These are phyloP conservation scores for Telmatochromis brichardi DNA, from an alignment of 2,113 vertebrate species.

Conservation along the genomic window DNA sequence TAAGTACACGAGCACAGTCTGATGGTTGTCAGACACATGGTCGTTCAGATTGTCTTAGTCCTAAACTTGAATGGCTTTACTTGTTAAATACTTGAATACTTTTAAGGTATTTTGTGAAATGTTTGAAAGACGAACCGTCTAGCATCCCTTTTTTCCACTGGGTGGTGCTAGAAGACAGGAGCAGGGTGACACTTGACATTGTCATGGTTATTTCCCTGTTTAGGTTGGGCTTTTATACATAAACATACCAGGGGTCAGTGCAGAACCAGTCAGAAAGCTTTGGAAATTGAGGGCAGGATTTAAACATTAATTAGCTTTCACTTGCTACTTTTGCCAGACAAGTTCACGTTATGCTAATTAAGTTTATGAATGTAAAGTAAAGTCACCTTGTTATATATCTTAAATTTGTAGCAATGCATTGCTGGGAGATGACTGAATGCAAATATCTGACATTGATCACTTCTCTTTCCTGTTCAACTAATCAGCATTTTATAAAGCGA, in stretches of 20 bases:
- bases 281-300: neutral
- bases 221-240: neutral
- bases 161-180: neutral
- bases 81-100: neutral
- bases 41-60: neutral
- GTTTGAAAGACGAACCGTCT: fast-evolving
- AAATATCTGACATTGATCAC: neutral
- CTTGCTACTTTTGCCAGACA: neutral
- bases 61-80: neutral
- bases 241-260: neutral
- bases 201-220: neutral
- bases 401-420: neutral
- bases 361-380: neutral
- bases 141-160: neutral
- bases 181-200: neutral
- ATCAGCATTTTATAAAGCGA: neutral
- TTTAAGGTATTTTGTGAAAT: neutral
- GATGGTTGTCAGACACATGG: neutral
- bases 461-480: neutral
- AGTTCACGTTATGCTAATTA: neutral
- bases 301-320: neutral
- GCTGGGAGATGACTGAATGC: fast-evolving
- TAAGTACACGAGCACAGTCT: neutral
- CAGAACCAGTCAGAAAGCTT: neutral
- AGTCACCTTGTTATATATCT: neutral